Base-by-base conservation (phyloP, 2,888 invertebrate genomes). In the Idaea straminata region DNA sequence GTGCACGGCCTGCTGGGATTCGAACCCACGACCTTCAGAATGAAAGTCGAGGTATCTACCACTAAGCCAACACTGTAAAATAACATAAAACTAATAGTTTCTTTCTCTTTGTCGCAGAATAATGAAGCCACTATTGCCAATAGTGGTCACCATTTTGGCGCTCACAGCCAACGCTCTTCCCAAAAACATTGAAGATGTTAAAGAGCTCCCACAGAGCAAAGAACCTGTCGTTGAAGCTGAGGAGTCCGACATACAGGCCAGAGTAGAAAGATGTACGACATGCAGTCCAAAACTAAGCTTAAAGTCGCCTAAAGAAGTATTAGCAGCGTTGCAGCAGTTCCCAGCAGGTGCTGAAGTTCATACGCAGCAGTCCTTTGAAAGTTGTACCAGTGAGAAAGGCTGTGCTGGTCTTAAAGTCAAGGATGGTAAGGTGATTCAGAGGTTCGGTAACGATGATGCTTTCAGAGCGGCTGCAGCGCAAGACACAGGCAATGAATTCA, bases 341-440 rank as follows among this genome's bases (percentile, higher is more conserved):
- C 89, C 90, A 0, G 81, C 83, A 0, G 88, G 87, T 0, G 82
- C 84, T 1, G 88, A 89, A 68, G 84, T 93, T 3, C 93, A 92
- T 74, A 86, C 88, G 0, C 90, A 92, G 62, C 84, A 90, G 64
- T 85, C 89, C 0, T 92, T 85, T 72, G 89, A 93, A 79, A 83
- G 87, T 16, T 93, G 93, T 69, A 85, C 91, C 0, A 81, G 84
- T 2, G 90, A 86, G 0, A 91, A 89, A 71, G 93, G 93, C 0
- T 93, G 93, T 63, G 92, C 91, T 6, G 92, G 93, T 0, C 74
- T 93, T 4, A 92, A 93, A 75, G 82, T 91, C 0, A 92, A 93
- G 74, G 92, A 93, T 38, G 92, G 93, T 1, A 79, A 81, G 65
- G 82, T 93, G 0, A 69, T 92, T 0, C 83, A 93, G 65, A 84